These are phyloP conservation scores for Cuculus canorus DNA, from an alignment of 2,797 vertebrate genomes.

Conservation along the genomic window DNA sequence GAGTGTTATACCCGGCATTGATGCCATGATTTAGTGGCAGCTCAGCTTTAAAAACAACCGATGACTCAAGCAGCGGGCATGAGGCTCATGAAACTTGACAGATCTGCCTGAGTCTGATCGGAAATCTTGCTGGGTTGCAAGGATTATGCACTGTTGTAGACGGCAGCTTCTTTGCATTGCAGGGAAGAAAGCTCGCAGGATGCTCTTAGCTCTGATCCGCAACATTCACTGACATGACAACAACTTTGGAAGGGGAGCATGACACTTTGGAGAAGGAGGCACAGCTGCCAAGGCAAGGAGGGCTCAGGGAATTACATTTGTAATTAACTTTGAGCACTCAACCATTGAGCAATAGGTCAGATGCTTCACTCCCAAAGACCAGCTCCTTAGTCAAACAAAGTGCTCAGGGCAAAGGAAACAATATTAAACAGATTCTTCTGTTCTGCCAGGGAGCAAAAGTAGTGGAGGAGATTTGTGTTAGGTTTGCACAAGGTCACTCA, in stretches of 20 bases:
- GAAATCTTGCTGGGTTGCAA: constrained; percentile 14
- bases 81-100: constrained; percentile 22
- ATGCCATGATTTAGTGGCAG: neutral
- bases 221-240: neutral
- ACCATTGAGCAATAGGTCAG: constrained; percentile 48
- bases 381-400: neutral
- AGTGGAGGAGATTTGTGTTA: neutral
- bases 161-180: neutral
- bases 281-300: constrained; percentile 23
- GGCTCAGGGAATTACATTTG: neutral
- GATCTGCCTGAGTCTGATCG: neutral
- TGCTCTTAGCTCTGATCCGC: neutral
- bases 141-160: constrained; percentile 12
- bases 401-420: neutral
- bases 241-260: neutral
- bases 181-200: neutral
- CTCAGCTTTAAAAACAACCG: constrained; percentile 29
- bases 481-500: constrained; percentile 77
- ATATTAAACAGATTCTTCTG: neutral
- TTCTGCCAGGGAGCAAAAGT: neutral
- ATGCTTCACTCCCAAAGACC: neutral
- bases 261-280: neutral
- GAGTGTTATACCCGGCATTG: neutral
- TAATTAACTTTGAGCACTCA: constrained; percentile 61
- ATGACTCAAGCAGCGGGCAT: neutral